A percentile compares a stretch with the other conserved stretches of the same genome.
Conservation (phyloP, 2,797 vertebrate genomes). For the Rhyacichthys aspro region DNA sequence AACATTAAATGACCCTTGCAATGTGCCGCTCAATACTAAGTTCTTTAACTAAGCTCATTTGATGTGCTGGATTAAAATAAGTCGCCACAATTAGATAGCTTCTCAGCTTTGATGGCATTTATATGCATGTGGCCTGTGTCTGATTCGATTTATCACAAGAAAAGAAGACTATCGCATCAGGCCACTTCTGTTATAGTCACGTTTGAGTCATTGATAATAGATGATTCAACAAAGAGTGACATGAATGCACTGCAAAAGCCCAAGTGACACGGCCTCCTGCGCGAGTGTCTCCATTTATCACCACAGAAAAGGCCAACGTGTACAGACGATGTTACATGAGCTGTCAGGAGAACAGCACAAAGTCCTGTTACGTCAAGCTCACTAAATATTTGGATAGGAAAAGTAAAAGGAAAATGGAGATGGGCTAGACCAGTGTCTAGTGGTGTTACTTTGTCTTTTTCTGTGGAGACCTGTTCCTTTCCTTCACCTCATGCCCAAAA, state of each 20-base stretch:
- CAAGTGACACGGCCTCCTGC: slow-evolving; percentile 42
- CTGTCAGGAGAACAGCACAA: slow-evolving; percentile 28
- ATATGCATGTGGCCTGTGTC: slow-evolving; percentile 30
- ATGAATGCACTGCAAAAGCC: slow-evolving; percentile 48
- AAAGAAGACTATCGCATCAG: slow-evolving; percentile 30
- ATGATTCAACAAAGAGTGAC: slow-evolving; percentile 46
- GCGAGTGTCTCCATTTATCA: slow-evolving; percentile 27
- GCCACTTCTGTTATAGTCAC: slow-evolving; percentile 19
- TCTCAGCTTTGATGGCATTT: slow-evolving; percentile 26
- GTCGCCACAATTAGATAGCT: slow-evolving; percentile 22
- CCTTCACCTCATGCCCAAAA: too few relatives aligned
- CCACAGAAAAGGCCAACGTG: slow-evolving; percentile 37
- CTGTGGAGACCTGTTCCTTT: too few relatives aligned
- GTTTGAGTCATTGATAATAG: slow-evolving; percentile 40
- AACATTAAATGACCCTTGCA: slow-evolving; percentile 25
- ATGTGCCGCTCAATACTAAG: slow-evolving; percentile 26
- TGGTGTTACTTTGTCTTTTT: too few relatives aligned
- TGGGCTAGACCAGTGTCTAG: neutral
- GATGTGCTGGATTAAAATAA: slow-evolving; percentile 24
- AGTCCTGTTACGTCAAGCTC: slow-evolving; percentile 2
- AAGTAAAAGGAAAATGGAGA: neutral
- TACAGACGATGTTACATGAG: slow-evolving; percentile 29
- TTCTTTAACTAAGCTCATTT: slow-evolving; percentile 26
- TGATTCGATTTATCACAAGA: slow-evolving; percentile 46
- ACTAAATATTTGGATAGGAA: slow-evolving; percentile 7